These are phyloP conservation scores for Beroe ovata DNA, from an alignment of 37 sponge, comb jelly and placozoan genomes.

Conservation along the genomic window DNA sequence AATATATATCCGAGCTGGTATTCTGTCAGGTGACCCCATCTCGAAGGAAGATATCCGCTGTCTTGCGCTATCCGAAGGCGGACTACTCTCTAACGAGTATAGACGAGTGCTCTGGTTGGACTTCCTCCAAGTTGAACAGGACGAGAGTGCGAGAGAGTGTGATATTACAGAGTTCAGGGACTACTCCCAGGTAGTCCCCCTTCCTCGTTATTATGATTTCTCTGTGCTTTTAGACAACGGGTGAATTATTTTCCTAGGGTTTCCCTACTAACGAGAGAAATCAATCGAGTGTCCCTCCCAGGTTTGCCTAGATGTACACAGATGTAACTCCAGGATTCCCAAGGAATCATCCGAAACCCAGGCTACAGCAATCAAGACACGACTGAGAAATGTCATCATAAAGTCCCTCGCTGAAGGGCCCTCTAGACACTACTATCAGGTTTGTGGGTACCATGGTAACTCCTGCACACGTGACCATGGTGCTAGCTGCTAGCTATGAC, in stretches of 20 bases:
- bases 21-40: constrained; percentile 6
- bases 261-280: no score
- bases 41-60: constrained; percentile 34
- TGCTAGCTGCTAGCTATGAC: no score
- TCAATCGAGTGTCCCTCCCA: no score
- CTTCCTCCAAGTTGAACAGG: background rate
- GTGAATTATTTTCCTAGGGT: no score
- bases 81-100: constrained; percentile 45
- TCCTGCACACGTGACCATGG: no score
- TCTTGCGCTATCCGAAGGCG: constrained; percentile 38
- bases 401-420: constrained; percentile 49
- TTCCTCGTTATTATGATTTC: no score
- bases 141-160: constrained; percentile 40
- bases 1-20: no score
- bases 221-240: no score
- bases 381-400: constrained; percentile 53
- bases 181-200: constrained; percentile 39
- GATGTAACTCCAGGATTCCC: constrained; percentile 38
- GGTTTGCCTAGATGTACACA: constrained; percentile 65
- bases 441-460: no score
- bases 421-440: constrained; percentile 42
- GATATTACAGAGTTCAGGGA: constrained; percentile 58
- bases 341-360: background rate
- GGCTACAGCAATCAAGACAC: background rate
- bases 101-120: constrained; percentile 7